Base-by-base conservation (phyloP, 92 coral and sea anemone species). In the Parazoanthus darwini region DNA sequence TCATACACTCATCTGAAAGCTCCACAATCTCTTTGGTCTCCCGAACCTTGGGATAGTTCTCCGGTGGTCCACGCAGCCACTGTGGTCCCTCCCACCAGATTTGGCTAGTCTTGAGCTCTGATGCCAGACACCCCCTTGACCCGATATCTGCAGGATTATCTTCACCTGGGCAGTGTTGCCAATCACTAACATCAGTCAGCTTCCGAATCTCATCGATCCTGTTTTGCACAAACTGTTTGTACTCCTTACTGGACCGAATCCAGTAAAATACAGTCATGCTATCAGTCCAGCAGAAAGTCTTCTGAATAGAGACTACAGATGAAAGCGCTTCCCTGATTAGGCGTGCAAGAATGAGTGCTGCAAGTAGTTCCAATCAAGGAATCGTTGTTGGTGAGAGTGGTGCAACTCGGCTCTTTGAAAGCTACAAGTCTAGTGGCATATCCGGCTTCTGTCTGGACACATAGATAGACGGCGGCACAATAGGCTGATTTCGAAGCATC, bases 401-500 rank as follows among this genome's bases (percentile, higher is more conserved):
- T 37, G 90, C 77, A 37, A 93, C 90, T 87, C 92, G 46, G 35
- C 79, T 89, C 85, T 91, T 93, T 82, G 89, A 70, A 70, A 9
- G 92, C 90, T 50, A 91, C 92, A 58, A 91, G 89, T 67, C 86
- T 87, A 29, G 91, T 72, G 37, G 39, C 76, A 54, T 82, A 73
- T 2, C 88, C 90, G 25, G 65, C 86, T 59, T 90, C 91, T 11
- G 90, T 88, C 86, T 92, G 79, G 29, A 88, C 67, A 56, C 91
- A 88, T 86, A 92, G 38, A 74, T 90, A 90, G 23, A 91, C 71
- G 26, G 81, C 91, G 4, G 87, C 93, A 46, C 92, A 89, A 51
- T 87, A 91, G 8, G 89, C 93, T 36, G 85, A 79, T 75, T 86
- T 59, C 26, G 93, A 93, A 43, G 91, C 93, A 88, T 91, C 93